A percentile compares a stretch with the other conserved stretches of the same genome.
phyloP scores from a whole-genome alignment of 2,113 vertebrate genomes.

The Choloepus hoffmanni region DNA sequence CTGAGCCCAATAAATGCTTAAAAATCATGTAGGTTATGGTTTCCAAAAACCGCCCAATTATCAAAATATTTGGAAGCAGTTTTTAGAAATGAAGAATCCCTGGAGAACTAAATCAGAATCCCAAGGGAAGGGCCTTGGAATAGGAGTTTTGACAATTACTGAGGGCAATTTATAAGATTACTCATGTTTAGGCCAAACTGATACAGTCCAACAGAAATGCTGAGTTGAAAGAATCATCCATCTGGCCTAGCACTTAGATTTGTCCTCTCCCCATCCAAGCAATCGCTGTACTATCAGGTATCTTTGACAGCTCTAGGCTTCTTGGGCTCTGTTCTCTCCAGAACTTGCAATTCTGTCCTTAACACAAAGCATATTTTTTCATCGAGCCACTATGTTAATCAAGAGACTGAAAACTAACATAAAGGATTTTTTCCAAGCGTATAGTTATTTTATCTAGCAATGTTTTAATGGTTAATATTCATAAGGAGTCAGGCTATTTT shows the following conservation, averaged over 20 bases:
- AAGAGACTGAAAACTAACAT: background rate
- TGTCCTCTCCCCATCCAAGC: rapidly evolving
- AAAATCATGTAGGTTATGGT: rapidly evolving
- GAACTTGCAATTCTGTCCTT: background rate
- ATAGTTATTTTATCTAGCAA: rapidly evolving
- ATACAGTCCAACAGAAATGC: rapidly evolving
- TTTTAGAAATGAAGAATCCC: background rate
- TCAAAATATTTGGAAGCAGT: too few species aligned
- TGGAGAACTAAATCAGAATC: rapidly evolving
- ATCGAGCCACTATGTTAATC: background rate
- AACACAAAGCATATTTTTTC: background rate
- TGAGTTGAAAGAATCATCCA: rapidly evolving
- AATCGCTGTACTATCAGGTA: rapidly evolving
- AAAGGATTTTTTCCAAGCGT: too few species aligned
- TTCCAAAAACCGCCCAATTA: too few species aligned
- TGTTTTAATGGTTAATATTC: background rate
- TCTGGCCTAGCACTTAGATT: rapidly evolving
- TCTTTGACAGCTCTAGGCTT: rapidly evolving
- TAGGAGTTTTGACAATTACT: rapidly evolving
- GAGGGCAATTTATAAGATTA: rapidly evolving
- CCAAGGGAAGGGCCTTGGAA: too few species aligned
- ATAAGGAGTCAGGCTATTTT: rapidly evolving
- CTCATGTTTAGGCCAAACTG: rapidly evolving
- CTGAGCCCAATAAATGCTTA: rapidly evolving
- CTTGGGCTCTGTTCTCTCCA: background rate